A percentile compares a stretch with the other conserved stretches of the same genome.
Evolutionary conservation across 2,888 invertebrate species (phyloP).

Genomic region (Ischnura elegans): DNA sequence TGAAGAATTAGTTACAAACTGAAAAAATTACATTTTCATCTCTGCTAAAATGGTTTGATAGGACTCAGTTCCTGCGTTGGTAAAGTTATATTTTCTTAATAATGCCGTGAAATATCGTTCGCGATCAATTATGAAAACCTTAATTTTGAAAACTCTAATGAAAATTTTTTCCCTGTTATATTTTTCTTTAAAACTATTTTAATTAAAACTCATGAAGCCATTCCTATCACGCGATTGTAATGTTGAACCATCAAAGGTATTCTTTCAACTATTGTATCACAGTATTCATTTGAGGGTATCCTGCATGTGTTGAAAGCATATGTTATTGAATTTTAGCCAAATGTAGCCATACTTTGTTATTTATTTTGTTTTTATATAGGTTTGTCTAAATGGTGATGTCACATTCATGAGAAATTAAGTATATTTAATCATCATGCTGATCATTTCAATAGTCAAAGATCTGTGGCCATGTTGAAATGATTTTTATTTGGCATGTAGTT

Average conservation of each 20-base stretch:
- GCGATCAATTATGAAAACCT: neutral
- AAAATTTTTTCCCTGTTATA: neutral
- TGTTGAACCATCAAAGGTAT: neutral
- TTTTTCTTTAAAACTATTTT: neutral
- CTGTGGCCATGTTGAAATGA: neutral
- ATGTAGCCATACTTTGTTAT: neutral
- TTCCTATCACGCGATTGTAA: neutral
- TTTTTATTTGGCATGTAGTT: neutral
- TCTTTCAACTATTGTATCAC: neutral
- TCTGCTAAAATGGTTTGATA: neutral
- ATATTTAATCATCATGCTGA: neutral
- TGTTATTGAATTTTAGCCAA: neutral
- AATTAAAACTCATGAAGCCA: neutral
- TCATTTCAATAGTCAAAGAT: neutral
- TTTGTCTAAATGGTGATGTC: neutral
- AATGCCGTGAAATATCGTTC: neutral
- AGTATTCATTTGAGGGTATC: neutral
- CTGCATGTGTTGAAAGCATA: neutral
- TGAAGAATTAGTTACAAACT: neutral
- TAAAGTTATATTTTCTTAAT: neutral
- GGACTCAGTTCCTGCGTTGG: neutral
- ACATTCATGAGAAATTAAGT: neutral
- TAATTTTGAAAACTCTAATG: neutral
- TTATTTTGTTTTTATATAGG: constrained; percentile 47
- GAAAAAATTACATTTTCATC: neutral